Conservation (phyloP, 2,797 vertebrate species). For the Enteromius fasciolatus region DNA sequence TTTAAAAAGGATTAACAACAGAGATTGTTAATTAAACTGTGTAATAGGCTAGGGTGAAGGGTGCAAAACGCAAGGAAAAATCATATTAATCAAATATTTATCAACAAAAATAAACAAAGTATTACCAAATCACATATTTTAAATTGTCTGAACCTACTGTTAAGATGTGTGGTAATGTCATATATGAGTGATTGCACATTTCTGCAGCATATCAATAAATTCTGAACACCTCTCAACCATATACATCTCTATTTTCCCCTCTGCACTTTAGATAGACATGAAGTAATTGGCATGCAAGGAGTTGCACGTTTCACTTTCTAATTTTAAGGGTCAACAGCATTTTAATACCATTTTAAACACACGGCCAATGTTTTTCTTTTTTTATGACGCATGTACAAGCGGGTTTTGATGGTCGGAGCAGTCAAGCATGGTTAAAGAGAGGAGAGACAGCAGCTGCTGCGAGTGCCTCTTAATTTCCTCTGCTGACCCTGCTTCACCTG, state of each 20-base stretch:
- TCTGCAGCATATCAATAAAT: conserved; percentile 76
- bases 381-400: conserved; percentile 97
- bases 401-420: conserved; percentile 98
- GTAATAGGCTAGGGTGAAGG: neutral
- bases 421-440: conserved; percentile 99
- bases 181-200: conserved; percentile 73
- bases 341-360: conserved; percentile 95
- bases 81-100: neutral
- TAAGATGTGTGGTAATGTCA: conserved; percentile 71
- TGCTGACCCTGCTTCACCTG: conserved; percentile 97
- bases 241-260: conserved; percentile 51
- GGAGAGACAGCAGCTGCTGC: conserved; percentile 94
- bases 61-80: neutral
- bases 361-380: conserved; percentile 85
- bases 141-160: neutral
- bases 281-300: conserved; percentile 89
- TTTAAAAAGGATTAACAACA: neutral
- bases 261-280: conserved; percentile 78
- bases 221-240: conserved; percentile 65
- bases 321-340: conserved; percentile 92
- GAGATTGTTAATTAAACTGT: neutral
- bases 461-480: conserved; percentile 95
- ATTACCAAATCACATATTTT: neutral
- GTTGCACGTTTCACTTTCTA: conserved; percentile 87
- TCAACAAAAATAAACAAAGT: neutral